Evolutionary conservation across 2,888 invertebrate genomes (phyloP), one percentile per base, ranked within the genome.

Genomic region (Melanchra persicariae): DNA sequence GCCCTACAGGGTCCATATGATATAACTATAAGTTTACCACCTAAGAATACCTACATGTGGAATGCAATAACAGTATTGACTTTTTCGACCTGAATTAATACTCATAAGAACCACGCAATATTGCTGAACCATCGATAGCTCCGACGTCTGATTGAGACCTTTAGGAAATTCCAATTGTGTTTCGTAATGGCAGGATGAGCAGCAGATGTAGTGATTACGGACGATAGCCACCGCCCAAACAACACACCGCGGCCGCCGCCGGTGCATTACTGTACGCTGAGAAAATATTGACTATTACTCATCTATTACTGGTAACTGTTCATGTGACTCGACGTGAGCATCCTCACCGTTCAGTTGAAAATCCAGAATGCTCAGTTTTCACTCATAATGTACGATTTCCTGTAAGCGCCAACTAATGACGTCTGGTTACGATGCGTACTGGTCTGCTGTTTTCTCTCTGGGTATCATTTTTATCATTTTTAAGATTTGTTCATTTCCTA

Each of bases 371-470:
- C 86, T 79, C 82, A 84, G 90, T 89, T 90, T 91, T 89, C 90
- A 87, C 91, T 88, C 83, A 82, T 90, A 88, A 90, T 87, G 82
- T 86, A 87, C 83, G 80, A 87, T 89, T 91, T 91, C 91, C 89
- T 90, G 88, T 82, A 77, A 70, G 62, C 78, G 72, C 51, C 75
- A 62, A 81, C 86, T 91, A 91, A 91, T 89, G 90, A 89, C 82
- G 84, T 81, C 85, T 87, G 83, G 84, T 87, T 87, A 83, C 79
- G 74, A 72, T 66, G 75, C 74, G 69, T 77, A 83, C 80, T 75
- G 70, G 81, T 74, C 82, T 83, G 83, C 88, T 88, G 87, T 89
- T 88, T 88, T 88, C 87, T 85, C 88, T 85, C 65, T 67, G 74
- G 59, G 81, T 79, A 87, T 85, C 84, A 86, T 89, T 87, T 84